A percentile compares a stretch with the other conserved stretches of the same genome.
Conservation (phyloP, 2,888 invertebrate species). For the Pelosia muscerda region DNA sequence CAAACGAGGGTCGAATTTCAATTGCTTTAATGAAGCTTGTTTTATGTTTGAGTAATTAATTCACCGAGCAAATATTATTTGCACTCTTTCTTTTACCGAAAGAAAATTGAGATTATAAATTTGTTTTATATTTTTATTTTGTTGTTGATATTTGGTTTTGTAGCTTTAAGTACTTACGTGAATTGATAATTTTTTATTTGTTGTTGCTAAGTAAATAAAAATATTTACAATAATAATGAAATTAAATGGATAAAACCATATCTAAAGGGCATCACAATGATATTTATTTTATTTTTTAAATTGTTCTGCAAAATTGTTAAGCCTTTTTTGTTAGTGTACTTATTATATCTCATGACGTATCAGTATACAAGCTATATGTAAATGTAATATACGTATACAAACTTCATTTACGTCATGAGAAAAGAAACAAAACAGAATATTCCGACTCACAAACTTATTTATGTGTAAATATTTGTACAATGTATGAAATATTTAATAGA, state of each 20-base stretch:
- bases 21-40: slow-evolving; percentile 50
- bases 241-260: neutral
- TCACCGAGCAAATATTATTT: slow-evolving; percentile 42
- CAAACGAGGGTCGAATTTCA: slow-evolving; percentile 49
- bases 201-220: neutral
- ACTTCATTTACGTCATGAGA: neutral
- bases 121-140: slow-evolving; percentile 1
- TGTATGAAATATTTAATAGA: no score
- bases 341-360: no score
- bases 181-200: neutral
- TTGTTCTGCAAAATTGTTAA: neutral
- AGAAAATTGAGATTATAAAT: slow-evolving; percentile 12
- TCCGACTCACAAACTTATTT: neutral
- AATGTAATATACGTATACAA: neutral
- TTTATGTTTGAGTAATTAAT: slow-evolving; percentile 47
- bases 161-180: neutral
- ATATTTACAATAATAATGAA: neutral
- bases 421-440: neutral
- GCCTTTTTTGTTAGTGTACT: neutral
- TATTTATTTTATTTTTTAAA: neutral
- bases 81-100: slow-evolving; percentile 38
- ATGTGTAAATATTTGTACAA: neutral
- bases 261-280: neutral
- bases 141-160: slow-evolving; percentile 21
- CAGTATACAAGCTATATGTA: neutral